Conservation (phyloP, 92 coral and sea anemone genomes). For the Epizoanthus ramosus region DNA sequence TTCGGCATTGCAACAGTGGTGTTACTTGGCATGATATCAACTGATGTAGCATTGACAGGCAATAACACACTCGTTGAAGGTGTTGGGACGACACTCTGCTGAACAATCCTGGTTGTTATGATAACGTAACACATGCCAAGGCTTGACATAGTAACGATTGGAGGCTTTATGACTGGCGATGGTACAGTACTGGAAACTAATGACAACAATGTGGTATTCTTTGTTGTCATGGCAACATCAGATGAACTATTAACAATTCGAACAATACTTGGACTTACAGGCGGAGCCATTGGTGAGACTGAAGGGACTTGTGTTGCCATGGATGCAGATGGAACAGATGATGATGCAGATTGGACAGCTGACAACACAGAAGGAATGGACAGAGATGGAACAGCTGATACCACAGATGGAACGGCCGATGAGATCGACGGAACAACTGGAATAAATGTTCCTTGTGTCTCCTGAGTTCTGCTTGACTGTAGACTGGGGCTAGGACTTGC, state of each 20-base stretch:
- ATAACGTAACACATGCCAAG: conserved; percentile 86
- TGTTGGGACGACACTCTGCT: conserved; percentile 47
- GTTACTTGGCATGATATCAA: not conserved
- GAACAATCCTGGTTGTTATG: conserved; percentile 74
- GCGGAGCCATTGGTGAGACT: not conserved
- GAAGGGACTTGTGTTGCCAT: not conserved
- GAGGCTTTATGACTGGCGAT: conserved; percentile 29
- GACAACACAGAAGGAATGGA: too few species aligned
- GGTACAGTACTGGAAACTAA: conserved; percentile 7
- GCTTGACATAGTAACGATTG: conserved; percentile 74
- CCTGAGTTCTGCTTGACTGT: not conserved
- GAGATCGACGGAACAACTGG: not conserved
- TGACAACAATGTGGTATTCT: not conserved
- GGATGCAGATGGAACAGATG: not conserved
- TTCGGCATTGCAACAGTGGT: not conserved
- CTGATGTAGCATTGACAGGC: not conserved
- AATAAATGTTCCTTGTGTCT: conserved; percentile 11
- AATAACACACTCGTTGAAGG: conserved; percentile 22
- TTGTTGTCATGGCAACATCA: not conserved
- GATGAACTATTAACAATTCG: not conserved
- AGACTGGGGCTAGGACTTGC: not conserved
- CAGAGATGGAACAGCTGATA: not conserved
- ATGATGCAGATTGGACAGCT: too few species aligned
- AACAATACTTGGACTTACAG: not conserved
- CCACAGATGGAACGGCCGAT: not conserved